Evolutionary conservation across 1,140 invertebrate genomes (phyloP), one percentile per base, ranked within the genome.

Genomic region (Euborellia annulipes): DNA sequence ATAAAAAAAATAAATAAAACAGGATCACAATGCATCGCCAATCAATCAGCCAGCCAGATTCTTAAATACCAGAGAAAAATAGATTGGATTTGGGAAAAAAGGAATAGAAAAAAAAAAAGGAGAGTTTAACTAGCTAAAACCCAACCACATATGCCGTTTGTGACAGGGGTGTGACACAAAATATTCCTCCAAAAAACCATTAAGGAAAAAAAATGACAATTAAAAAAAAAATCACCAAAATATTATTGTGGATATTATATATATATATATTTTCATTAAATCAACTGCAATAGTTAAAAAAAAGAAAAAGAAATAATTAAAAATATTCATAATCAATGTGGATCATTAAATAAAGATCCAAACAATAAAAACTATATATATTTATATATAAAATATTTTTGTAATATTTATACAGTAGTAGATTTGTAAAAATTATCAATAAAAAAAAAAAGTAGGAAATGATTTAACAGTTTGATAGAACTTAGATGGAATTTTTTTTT

Each of bases 211-310:
- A 32, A 38, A 20, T 27, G 23, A 27, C 23, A 27, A 27, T 38
- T 17, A 19, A 38, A 13, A 45, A 45, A 17, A 19, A 45, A 37
- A 45, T 37, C 14, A 16, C 36, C 32, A 36, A 34, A 18, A 44
- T 16, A 21, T 22, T 43, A 43, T 30, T 18, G 6, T 43, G n/a
- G 22, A 30, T n/a, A n/a, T 23, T 43, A 27, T 43, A 45, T 38
- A 23, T 22, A 37, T 21, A 39, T 22, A 40, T 30, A 41, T 37
- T 46, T 46, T 22, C n/a, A 46, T 45, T n/a, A 36, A 41, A 40
- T 40, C 34, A 40, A 39, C 22, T 46, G 36, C 36, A 41, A 18
- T 13, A 41, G 18, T 46, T 20, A 41, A 41, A 19, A 41, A 41
- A 38, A 38, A 19, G n/a, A 38, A n/a, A 38, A 38, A 16, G 2